Base-by-base conservation (phyloP, 2,113 vertebrate genomes). In the Microtus ochrogaster region DNA sequence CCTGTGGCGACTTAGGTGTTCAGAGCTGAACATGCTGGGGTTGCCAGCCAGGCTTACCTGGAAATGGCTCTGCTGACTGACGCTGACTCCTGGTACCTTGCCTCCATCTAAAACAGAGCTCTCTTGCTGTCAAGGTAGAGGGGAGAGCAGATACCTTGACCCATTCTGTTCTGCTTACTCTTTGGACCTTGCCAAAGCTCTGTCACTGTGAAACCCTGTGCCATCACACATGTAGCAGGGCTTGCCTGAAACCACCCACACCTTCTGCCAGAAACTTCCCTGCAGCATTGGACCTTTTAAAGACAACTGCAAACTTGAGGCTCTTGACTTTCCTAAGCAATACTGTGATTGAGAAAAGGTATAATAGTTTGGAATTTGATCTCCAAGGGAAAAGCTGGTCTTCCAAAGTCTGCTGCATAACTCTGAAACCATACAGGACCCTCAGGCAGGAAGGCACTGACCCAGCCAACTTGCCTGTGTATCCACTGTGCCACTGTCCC, bases 131-230 rank as follows among this genome's bases (percentile, higher is more conserved):
- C 90, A 33, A 72, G 79, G 1, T 12, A 95, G 90, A 97, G 92
- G 94, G 73, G 76, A 91, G 92, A 89, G 63, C 84, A 94, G 96
- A 82, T 91, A 36, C 73, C 63, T 74, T 90, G 77, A 85, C 94
- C 66, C 2, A 87, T 65, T 72, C 73, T 63, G 63, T 91, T 70
- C 76, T 95, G 76, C 92, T 78, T 77, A 82, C 14, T 86, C 55
- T 72, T 73, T 3, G 22, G 49, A n/a, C 96, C 49, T 0, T 87
- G 90, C 96, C 98, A 94, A 88, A 96, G 92, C 95, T 98, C 96
- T 68, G 94, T 97, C 98, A 99, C 98, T 98, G 98, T 98, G 98
- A 98, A 93, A 87, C 86, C 95, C 47, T 65, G 33, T 90, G 92
- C 82, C 52, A 97, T 97, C 97, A 95, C 96, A 83, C 96, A 95